Conservation (phyloP, 2,888 invertebrate species). For the Odontothrips loti region DNA sequence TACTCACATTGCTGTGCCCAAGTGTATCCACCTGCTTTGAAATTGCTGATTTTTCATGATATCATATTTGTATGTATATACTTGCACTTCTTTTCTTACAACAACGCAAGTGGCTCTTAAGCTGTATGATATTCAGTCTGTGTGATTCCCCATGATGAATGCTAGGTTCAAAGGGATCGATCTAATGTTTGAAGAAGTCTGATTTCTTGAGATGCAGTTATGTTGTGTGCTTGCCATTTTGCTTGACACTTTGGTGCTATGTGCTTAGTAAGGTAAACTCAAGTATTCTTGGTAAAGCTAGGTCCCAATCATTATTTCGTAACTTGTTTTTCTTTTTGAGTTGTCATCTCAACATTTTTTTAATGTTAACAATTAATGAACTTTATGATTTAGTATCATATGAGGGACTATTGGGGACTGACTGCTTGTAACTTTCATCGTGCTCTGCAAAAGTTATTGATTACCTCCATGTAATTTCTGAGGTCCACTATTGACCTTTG, state of each 20-base stretch:
- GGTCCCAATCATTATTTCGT: not conserved
- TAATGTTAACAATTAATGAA: not conserved
- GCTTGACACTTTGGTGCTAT: conserved; percentile 23
- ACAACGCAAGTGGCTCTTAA: not conserved
- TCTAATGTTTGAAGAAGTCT: conserved; percentile 15
- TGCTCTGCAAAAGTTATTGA: not conserved
- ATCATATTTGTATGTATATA: conserved; percentile 5
- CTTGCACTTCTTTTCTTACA: not conserved
- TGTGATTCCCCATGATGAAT: not conserved
- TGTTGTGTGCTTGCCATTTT: not conserved
- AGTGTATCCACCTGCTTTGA: conserved; percentile 1
- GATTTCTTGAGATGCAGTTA: not conserved
- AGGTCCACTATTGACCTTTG: not conserved
- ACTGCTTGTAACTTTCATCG: not conserved
- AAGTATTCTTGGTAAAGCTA: not conserved
- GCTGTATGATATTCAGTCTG: not conserved
- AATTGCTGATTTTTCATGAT: not conserved
- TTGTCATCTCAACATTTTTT: not conserved
- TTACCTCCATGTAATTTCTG: not conserved
- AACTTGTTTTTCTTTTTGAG: not conserved
- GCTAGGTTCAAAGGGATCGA: not conserved
- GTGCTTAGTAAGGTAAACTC: not conserved
- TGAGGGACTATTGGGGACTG: conserved; percentile 1
- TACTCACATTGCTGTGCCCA: not conserved
- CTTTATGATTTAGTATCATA: not conserved